Evolutionary conservation across 2,797 vertebrate genomes (phyloP), one percentile per base, ranked within the genome.

Genomic region (Toxotes lorentzi): DNA sequence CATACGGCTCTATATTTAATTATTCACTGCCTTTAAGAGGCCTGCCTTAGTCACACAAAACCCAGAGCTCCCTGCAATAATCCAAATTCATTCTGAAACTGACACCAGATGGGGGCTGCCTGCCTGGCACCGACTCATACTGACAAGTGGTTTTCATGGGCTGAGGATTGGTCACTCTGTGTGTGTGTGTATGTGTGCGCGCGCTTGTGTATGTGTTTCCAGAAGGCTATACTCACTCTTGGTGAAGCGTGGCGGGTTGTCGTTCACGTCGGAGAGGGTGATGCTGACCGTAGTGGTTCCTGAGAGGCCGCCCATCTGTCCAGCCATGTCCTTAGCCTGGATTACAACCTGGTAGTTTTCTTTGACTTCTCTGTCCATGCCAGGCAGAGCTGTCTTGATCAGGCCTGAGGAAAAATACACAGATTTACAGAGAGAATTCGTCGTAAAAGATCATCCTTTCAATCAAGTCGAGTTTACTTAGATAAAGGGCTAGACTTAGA

Each of bases 321-420:
- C 98, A 0, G 97, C 98, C 98, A 99, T 99, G 92, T 99, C 98
- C 60, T 99, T 99, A 12, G 97, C 98, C 89, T 99, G 98, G 90
- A 99, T 98, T 76, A 99, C 97, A 50, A 99, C 98, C 94, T 98
- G 97, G 87, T 98, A 99, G 47, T 96, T 93, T 27, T 98, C 97
- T 57, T 95, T 95, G 51, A 98, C 97, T 91, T 99, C 98, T 79
- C 97, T 92, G 88, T 97, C 97, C 98, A 99, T 99, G 79, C 97
- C 96, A 0, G 97, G 96, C 74, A 99, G 93, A 23, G 97, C 97
- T 4, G 97, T 99, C 94, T 96, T 97, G 93, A 99, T 97, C 86
- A 97, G 88, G 53, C 98, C 98, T 99, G 92, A 21, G 6, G 34
- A 27, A 0, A 45, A 45, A 7, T 0, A 30, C 1, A 45, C 48